Percentiles rank a stretch among this genome's conserved stretches.
phyloP scores from a whole-genome alignment of 2,888 invertebrate species.

The Strigamia transsilvanica region DNA sequence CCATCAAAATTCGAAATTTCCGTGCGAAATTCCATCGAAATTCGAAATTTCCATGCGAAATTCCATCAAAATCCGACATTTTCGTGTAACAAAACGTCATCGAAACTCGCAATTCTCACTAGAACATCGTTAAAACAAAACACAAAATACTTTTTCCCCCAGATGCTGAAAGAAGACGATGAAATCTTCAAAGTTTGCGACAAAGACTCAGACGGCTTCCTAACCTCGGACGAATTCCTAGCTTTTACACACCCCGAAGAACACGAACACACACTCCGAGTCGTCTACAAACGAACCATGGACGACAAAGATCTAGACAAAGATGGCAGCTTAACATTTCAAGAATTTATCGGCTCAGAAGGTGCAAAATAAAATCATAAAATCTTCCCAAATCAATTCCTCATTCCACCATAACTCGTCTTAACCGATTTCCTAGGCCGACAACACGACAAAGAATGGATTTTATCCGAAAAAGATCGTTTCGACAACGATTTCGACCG shows the following conservation, averaged over 20 bases:
- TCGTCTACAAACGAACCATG: conserved; percentile 81
- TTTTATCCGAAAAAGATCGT: conserved; percentile 77
- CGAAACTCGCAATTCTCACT: too few species aligned
- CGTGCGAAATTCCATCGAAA: too few species aligned
- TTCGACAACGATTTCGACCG: conserved; percentile 87
- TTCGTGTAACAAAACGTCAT: too few species aligned
- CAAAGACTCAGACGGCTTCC: conserved; percentile 77
- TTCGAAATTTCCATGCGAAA: too few species aligned
- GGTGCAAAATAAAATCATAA: too few species aligned
- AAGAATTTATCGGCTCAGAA: conserved; percentile 79
- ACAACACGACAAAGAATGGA: conserved; percentile 77
- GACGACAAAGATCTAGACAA: conserved; percentile 83
- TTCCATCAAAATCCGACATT: too few species aligned
- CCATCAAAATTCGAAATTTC: too few species aligned
- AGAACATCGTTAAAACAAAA: too few species aligned
- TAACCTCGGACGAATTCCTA: conserved; percentile 81
- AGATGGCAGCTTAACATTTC: conserved; percentile 85
- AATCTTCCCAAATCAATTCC: conserved; percentile 22
- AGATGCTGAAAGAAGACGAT: conserved; percentile 77
- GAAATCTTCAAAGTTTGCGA: conserved; percentile 88
- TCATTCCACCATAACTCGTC: conserved; percentile 61
- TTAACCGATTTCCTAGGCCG: conserved; percentile 64
- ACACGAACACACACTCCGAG: conserved; percentile 83
- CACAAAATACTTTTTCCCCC: too few species aligned
- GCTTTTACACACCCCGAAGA: conserved; percentile 95